phyloP scores from a whole-genome alignment of 2,888 invertebrate genomes.

The Mythimna loreyi region DNA sequence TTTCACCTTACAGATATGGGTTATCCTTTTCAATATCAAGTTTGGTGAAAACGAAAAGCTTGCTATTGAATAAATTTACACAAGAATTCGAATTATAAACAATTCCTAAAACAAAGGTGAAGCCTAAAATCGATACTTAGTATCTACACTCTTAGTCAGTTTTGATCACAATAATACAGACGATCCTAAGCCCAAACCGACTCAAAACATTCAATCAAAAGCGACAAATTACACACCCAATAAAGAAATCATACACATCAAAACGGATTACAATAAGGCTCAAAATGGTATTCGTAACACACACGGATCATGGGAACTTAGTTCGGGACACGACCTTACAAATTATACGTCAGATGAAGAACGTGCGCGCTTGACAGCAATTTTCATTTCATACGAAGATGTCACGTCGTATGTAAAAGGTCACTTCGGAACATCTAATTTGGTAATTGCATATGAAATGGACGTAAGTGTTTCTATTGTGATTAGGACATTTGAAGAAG shows the following conservation, averaged over 20 bases:
- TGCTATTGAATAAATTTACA: background rate
- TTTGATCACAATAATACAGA: slow-evolving; percentile 17
- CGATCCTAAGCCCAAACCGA: slow-evolving; percentile 8
- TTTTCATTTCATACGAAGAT: slow-evolving; percentile 66
- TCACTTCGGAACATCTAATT: slow-evolving; percentile 71
- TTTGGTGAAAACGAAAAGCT: background rate
- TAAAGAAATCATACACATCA: slow-evolving; percentile 68
- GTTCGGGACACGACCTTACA: slow-evolving; percentile 69
- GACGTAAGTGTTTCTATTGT: slow-evolving; percentile 53
- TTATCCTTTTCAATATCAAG: background rate
- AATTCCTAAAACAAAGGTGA: background rate
- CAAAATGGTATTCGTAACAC: slow-evolving; percentile 55
- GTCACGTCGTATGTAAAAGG: slow-evolving; percentile 70
- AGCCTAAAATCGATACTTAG: background rate
- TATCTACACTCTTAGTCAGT: background rate
- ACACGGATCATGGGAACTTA: slow-evolving; percentile 70
- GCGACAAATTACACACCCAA: slow-evolving; percentile 54
- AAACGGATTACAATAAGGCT: slow-evolving; percentile 49
- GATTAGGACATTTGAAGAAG: slow-evolving; percentile 23
- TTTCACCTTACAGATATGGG: background rate
- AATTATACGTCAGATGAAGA: slow-evolving; percentile 81
- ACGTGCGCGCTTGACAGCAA: slow-evolving; percentile 76
- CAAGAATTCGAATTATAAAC: background rate
- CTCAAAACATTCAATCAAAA: slow-evolving; percentile 46
- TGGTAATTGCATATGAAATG: slow-evolving; percentile 64